Evolutionary conservation across 2,113 vertebrate genomes (phyloP), one percentile per base, ranked within the genome.

Genomic region (Tonatia bakeri): DNA sequence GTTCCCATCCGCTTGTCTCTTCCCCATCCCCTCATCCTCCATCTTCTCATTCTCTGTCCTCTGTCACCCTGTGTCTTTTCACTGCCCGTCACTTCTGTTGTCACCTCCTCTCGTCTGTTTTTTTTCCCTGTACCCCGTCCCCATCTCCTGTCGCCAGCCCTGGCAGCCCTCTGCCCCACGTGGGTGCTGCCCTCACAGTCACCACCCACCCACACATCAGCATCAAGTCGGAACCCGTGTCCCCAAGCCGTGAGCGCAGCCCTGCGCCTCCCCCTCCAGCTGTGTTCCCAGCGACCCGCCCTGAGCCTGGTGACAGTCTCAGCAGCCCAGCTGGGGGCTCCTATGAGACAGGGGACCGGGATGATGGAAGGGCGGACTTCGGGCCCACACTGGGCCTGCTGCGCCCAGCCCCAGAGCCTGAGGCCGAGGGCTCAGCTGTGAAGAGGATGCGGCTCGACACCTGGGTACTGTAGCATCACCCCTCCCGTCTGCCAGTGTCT

Each of bases 221-320:
- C 99, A 99, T 99, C 98, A 99, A 99, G 98, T 99, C 99, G 0
- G 99, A 99, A 98, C 99, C 99, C 0, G 98, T 99, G 88, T 99
- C 99, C 0, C 99, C 99, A 0, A 99, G 99, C 94, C 99, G 99
- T 3, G 99, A 99, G 26, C 98, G 99, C 91, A 99, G 98, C 98
- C 98, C 98, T 1, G 98, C 98, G 82, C 99, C 99, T 33, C 99
- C 99, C 12, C 99, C 99, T 87, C 98, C 99, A 64, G 98, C 98
- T 91, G 98, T 98, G 84, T 99, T 99, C 88, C 99, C 99, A 0
- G 98, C 98, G 1, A 96, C 99, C 97, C 99, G 99, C 4, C 98
- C 99, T 45, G 99, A 99, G 59, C 98, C 98, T 0, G 99, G 99
- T 0, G 99, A 99, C 96, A 99, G 99, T 98, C 99, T 99, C 98